phyloP scores from a whole-genome alignment of 1,140 invertebrate species.

The Nebria ingens region DNA sequence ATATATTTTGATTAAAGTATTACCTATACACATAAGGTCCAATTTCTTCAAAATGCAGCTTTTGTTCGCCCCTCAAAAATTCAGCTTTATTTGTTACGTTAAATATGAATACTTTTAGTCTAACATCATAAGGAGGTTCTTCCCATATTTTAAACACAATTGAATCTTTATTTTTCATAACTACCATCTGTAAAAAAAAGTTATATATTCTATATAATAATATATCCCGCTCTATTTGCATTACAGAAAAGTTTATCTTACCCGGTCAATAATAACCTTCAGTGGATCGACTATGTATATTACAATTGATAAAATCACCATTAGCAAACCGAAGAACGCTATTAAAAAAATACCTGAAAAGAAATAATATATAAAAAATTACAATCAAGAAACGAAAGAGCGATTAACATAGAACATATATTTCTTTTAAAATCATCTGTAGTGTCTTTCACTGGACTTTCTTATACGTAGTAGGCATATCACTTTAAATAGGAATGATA shows the following conservation, averaged over 20 bases:
- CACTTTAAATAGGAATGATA: too few relatives aligned
- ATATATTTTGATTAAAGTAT: too few relatives aligned
- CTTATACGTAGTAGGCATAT: too few relatives aligned
- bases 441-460: too few relatives aligned
- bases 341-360: constrained; percentile 25
- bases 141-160: constrained; percentile 54
- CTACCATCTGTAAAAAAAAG: constrained; percentile 33
- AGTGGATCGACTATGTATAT: constrained; percentile 42
- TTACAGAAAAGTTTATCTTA: constrained; percentile 37
- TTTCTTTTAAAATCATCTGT: too few relatives aligned
- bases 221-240: neutral
- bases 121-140: constrained; percentile 56
- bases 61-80: constrained; percentile 57
- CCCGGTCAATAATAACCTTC: constrained; percentile 37
- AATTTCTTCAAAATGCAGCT: constrained; percentile 60
- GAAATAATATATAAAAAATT: too few relatives aligned
- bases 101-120: constrained; percentile 68
- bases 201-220: constrained; percentile 14
- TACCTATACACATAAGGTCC: constrained; percentile 84
- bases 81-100: constrained; percentile 70
- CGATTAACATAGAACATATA: too few relatives aligned
- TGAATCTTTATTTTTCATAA: constrained; percentile 41
- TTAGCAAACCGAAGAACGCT: constrained; percentile 27
- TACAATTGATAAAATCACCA: constrained; percentile 34
- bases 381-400: too few relatives aligned